Conservation (phyloP, 2,113 vertebrate species). For the Suricata suricatta region DNA sequence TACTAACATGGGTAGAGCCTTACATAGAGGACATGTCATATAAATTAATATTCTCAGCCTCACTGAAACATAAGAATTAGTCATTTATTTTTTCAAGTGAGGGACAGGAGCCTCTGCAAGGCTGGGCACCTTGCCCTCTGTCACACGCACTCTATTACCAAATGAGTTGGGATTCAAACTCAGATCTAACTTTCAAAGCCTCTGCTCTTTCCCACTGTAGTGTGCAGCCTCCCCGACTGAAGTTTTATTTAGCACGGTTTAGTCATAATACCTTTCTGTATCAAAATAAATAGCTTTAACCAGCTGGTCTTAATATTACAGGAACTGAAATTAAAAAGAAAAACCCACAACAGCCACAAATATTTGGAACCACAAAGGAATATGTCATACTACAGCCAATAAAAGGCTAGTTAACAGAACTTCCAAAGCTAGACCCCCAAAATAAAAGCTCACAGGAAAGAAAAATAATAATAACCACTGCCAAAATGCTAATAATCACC, state of each 20-base stretch:
- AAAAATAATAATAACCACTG: not conserved
- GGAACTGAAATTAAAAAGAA: constrained; percentile 71
- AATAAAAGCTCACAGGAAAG: constrained; percentile 54
- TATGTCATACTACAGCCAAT: constrained; percentile 56
- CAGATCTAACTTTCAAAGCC: constrained; percentile 20
- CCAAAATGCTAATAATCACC: constrained; percentile 49
- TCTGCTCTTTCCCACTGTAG: not conserved
- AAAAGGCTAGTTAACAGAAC: constrained; percentile 62
- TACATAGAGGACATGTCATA: not conserved
- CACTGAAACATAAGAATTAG: not conserved
- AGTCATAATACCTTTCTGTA: constrained; percentile 65
- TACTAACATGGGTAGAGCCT: not conserved
- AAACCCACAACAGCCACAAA: constrained; percentile 64
- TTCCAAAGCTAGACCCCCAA: constrained; percentile 61
- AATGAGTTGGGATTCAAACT: not conserved
- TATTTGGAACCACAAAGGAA: constrained; percentile 67
- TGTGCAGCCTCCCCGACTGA: not conserved
- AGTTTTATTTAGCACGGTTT: constrained; percentile 16
- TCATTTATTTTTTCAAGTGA: not conserved
- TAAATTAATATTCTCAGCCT: not conserved
- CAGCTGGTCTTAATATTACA: constrained; percentile 73
- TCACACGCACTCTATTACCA: not conserved
- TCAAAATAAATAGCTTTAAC: constrained; percentile 70
- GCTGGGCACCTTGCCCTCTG: not conserved
- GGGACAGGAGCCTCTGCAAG: not conserved